Conservation (phyloP, 2,888 invertebrate genomes). For the Galeopsomyia nigrocyanea region DNA sequence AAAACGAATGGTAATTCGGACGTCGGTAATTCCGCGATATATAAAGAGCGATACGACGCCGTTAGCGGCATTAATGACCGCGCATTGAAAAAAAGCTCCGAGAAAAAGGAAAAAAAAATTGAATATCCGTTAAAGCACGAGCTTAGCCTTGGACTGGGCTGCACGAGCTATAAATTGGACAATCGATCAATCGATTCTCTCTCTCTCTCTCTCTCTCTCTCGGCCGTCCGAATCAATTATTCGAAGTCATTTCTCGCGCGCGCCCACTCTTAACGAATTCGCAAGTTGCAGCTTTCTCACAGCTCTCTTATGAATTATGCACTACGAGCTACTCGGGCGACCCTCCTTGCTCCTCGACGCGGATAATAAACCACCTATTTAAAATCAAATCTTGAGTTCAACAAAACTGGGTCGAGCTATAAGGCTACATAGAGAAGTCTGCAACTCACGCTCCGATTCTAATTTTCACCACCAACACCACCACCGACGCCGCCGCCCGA, state of each 20-base stretch:
- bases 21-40: too few species aligned
- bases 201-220: not conserved
- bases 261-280: conserved; percentile 10
- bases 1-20: too few species aligned
- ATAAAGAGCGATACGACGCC: too few species aligned
- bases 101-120: too few species aligned
- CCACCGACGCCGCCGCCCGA: not conserved
- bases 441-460: conserved; percentile 19
- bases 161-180: conserved; percentile 9
- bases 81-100: too few species aligned
- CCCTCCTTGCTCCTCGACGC: conserved; percentile 1
- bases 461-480: too few species aligned
- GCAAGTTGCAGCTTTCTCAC: not conserved
- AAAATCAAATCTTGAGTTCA: conserved; percentile 41
- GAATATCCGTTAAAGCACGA: not conserved
- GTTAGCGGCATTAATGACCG: too few species aligned
- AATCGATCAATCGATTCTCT: conserved; percentile 16
- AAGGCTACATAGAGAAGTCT: not conserved
- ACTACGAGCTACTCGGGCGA: not conserved
- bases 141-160: conserved; percentile 10
- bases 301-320: conserved; percentile 33
- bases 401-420: conserved; percentile 30
- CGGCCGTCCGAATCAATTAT: conserved; percentile 36
- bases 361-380: conserved; percentile 41
- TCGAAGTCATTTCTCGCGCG: conserved; percentile 8